Evolutionary conservation across 35 echinoderm and acorn worm genomes (phyloP).

Genomic region (Holothuria glaberrima): DNA sequence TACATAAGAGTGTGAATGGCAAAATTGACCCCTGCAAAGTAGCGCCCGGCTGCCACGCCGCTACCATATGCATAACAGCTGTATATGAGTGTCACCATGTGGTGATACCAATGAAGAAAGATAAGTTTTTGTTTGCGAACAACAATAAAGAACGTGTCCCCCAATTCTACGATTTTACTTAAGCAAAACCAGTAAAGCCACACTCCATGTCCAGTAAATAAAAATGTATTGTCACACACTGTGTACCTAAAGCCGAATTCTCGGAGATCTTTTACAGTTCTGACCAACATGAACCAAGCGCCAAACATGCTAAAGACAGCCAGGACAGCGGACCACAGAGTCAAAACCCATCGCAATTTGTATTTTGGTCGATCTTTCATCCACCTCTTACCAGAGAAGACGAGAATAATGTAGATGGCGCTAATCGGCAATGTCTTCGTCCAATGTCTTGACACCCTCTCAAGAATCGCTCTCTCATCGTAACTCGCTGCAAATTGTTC

Average conservation of each 20-base stretch:
- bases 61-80: constrained; percentile 36
- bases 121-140: constrained; percentile 82
- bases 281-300: not conserved
- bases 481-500: constrained; percentile 27
- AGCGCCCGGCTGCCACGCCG: constrained; percentile 17
- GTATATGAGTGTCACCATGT: constrained; percentile 56
- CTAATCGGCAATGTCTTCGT: constrained; percentile 20
- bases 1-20: constrained; percentile 76
- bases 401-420: constrained; percentile 55
- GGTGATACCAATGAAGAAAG: constrained; percentile 88
- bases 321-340: constrained; percentile 63
- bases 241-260: constrained; percentile 56
- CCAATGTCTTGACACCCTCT: constrained; percentile 69
- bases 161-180: constrained; percentile 75
- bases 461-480: not conserved
- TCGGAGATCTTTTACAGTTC: not conserved
- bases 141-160: constrained; percentile 87
- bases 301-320: constrained; percentile 81
- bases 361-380: constrained; percentile 61
- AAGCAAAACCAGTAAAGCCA: constrained; percentile 70
- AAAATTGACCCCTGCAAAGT: constrained; percentile 67
- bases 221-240: constrained; percentile 63
- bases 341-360: constrained; percentile 48
- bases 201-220: constrained; percentile 31
- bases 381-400: constrained; percentile 63